A percentile compares a stretch with the other conserved stretches of the same genome.
Conservation (phyloP, 2,797 vertebrate species). For the Chaetodon trifasciatus region DNA sequence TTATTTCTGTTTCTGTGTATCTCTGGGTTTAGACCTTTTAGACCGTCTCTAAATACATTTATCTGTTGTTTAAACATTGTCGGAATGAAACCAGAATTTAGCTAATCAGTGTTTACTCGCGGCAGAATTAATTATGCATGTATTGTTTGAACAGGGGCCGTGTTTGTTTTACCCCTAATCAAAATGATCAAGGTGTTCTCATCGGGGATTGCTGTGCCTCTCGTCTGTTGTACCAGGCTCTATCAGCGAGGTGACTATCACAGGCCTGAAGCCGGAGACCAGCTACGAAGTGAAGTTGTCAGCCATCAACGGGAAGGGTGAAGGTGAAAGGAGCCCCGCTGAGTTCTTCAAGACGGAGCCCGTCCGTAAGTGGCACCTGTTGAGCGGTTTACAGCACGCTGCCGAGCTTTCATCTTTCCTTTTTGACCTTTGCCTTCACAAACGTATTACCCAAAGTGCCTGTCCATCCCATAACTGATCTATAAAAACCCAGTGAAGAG, state of each 20-base stretch:
- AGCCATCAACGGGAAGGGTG: conserved; percentile 96
- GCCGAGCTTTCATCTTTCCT: conserved; percentile 22
- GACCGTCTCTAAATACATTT: conserved; percentile 47
- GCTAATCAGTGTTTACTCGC: conserved; percentile 56
- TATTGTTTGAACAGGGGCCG: conserved; percentile 50
- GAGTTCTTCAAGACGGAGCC: conserved; percentile 93
- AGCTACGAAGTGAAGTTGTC: conserved; percentile 92
- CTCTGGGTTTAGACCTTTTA: conserved; percentile 33
- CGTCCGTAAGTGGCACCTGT: conserved; percentile 93
- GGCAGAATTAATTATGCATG: conserved; percentile 54
- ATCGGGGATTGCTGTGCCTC: conserved; percentile 34
- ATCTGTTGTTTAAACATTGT: conserved; percentile 58
- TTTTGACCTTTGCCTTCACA: conserved; percentile 19
- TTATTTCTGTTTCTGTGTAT: conserved; percentile 33
- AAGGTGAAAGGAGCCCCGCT: conserved; percentile 90
- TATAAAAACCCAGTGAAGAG: conserved; percentile 26
- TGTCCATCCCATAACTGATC: conserved; percentile 8
- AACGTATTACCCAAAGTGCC: conserved; percentile 13
- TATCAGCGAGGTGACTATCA: conserved; percentile 88
- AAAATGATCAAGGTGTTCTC: conserved; percentile 54
- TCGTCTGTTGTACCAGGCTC: conserved; percentile 79
- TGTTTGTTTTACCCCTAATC: conserved; percentile 57
- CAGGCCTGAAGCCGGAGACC: conserved; percentile 92
- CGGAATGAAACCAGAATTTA: conserved; percentile 44
- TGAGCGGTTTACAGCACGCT: conserved; percentile 11